These are phyloP conservation scores for Euphydryas editha DNA, from an alignment of 2,888 invertebrate species.

Conservation along the genomic window DNA sequence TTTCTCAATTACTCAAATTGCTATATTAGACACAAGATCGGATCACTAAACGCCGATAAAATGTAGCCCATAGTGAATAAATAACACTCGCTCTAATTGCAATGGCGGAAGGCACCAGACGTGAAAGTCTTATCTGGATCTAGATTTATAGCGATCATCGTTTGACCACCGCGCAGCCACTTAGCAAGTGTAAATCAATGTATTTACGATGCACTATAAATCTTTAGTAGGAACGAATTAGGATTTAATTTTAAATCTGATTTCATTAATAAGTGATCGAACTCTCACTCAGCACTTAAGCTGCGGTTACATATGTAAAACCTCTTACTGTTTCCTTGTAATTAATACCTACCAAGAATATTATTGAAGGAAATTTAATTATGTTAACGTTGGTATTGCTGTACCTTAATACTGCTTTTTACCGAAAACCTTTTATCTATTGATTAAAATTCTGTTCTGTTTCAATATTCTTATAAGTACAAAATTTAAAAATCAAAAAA, in stretches of 20 bases:
- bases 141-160: slow-evolving; percentile 43
- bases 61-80: slow-evolving; percentile 14
- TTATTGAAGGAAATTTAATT: too few species aligned
- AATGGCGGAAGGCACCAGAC: slow-evolving; percentile 39
- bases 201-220: slow-evolving; percentile 26
- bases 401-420: too few species aligned
- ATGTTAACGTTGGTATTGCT: too few species aligned
- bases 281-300: background rate
- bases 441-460: too few species aligned
- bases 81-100: slow-evolving; percentile 34
- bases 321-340: background rate
- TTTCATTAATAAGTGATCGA: background rate
- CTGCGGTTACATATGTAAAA: background rate
- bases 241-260: slow-evolving; percentile 10
- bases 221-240: slow-evolving; percentile 13
- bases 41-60: background rate
- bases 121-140: slow-evolving; percentile 43
- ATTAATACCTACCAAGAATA: background rate
- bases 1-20: background rate
- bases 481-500: too few species aligned
- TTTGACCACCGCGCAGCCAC: slow-evolving; percentile 38
- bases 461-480: too few species aligned
- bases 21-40: background rate
- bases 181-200: slow-evolving; percentile 40
- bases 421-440: too few species aligned